Evolutionary conservation across 2,888 invertebrate species (phyloP).

Genomic region (Siphlonurus alternatus): DNA sequence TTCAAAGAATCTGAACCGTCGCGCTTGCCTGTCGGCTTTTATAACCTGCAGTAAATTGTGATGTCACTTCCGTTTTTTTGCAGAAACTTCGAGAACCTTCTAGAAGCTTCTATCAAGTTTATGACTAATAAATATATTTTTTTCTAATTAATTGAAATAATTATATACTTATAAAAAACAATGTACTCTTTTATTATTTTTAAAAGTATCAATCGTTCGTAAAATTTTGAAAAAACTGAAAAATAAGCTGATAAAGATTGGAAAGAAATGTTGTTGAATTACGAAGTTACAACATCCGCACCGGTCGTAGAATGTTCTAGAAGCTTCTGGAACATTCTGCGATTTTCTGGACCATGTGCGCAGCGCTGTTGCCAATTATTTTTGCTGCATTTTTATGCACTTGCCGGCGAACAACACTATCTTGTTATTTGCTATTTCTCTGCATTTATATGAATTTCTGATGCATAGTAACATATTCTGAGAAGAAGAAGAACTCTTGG

Average conservation of each 20-base stretch:
- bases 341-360: not conserved
- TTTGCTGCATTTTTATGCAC: not conserved
- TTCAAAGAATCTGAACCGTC: not conserved
- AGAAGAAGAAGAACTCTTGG: too few relatives aligned
- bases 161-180: not conserved
- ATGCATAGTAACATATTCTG: too few relatives aligned
- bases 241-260: too few relatives aligned
- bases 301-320: not conserved
- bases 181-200: too few relatives aligned
- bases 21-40: not conserved
- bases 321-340: not conserved
- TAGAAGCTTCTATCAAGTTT: not conserved
- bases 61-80: not conserved
- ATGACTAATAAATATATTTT: too few relatives aligned
- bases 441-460: not conserved
- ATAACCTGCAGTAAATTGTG: not conserved
- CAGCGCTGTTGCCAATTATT: not conserved
- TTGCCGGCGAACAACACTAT: not conserved
- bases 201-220: too few relatives aligned
- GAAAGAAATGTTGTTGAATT: not conserved
- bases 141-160: not conserved
- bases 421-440: not conserved
- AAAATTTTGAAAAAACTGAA: too few relatives aligned
- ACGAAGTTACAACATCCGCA: not conserved
- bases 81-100: not conserved